Evolutionary conservation across 1,140 invertebrate genomes (phyloP).

Genomic region (Heliconius himera): DNA sequence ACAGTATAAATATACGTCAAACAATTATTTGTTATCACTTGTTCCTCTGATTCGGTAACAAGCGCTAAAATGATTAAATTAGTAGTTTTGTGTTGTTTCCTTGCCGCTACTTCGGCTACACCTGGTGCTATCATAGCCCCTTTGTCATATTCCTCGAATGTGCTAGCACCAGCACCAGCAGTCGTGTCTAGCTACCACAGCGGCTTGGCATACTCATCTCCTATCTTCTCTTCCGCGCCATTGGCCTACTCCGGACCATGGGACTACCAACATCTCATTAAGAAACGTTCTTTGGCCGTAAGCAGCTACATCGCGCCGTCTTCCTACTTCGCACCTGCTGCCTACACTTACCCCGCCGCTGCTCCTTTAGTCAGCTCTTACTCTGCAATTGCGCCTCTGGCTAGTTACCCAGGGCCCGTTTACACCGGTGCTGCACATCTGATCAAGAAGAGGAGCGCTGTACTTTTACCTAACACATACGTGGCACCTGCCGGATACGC

Average conservation of each 20-base stretch:
- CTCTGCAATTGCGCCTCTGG: constrained; percentile 16
- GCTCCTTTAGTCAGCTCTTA: constrained; percentile 9
- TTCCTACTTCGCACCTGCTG: constrained; percentile 6
- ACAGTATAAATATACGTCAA: not conserved
- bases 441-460: constrained; percentile 57
- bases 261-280: constrained; percentile 54
- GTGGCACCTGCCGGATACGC: constrained; percentile 36
- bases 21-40: constrained; percentile 26
- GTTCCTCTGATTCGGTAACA: constrained; percentile 29
- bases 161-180: constrained; percentile 34
- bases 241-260: constrained; percentile 44
- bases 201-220: constrained; percentile 51
- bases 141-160: constrained; percentile 59
- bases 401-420: not conserved
- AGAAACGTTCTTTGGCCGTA: constrained; percentile 58
- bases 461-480: constrained; percentile 41
- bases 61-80: constrained; percentile 42
- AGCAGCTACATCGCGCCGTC: constrained; percentile 34
- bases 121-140: constrained; percentile 18
- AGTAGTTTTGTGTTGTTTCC: constrained; percentile 36
- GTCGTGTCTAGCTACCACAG: constrained; percentile 48
- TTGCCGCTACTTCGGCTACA: constrained; percentile 24
- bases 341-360: constrained; percentile 12
- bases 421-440: constrained; percentile 47
- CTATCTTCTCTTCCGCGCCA: constrained; percentile 31